Evolutionary conservation across 2,113 vertebrate genomes (phyloP).

Genomic region (Lichenostomus cassidix): DNA sequence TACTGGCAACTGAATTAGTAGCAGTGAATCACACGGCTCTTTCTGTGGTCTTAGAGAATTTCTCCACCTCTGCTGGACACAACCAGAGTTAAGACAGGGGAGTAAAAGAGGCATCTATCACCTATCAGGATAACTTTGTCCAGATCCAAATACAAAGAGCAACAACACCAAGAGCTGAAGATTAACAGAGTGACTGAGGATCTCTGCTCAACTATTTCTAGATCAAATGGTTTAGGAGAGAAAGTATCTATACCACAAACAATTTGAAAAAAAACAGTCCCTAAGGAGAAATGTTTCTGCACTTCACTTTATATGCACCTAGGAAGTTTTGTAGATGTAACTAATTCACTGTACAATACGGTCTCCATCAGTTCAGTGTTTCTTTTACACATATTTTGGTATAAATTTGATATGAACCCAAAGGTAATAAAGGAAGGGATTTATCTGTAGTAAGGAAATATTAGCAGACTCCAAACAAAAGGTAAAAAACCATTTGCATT

Average conservation of each 20-base stretch:
- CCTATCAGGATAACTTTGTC: background rate
- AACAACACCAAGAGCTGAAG: background rate
- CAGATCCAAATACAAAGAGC: background rate
- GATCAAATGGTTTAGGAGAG: background rate
- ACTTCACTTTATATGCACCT: background rate
- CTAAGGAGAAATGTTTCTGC: background rate
- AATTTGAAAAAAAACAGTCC: background rate
- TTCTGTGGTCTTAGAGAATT: background rate
- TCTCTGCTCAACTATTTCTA: background rate
- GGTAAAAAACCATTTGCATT: background rate
- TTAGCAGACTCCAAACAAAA: background rate
- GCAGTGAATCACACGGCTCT: background rate
- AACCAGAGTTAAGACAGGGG: background rate
- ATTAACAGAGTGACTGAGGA: background rate
- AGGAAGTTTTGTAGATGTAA: background rate
- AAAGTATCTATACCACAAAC: background rate
- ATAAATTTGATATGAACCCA: background rate
- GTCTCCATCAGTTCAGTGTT: background rate
- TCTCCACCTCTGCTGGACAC: background rate
- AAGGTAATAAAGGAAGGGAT: background rate
- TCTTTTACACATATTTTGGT: background rate
- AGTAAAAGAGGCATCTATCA: background rate
- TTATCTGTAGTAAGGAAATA: background rate
- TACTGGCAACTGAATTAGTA: background rate
- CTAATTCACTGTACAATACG: background rate